Base-by-base conservation (phyloP, 2,888 invertebrate species). In the Parapristionchus giblindavisi region DNA sequence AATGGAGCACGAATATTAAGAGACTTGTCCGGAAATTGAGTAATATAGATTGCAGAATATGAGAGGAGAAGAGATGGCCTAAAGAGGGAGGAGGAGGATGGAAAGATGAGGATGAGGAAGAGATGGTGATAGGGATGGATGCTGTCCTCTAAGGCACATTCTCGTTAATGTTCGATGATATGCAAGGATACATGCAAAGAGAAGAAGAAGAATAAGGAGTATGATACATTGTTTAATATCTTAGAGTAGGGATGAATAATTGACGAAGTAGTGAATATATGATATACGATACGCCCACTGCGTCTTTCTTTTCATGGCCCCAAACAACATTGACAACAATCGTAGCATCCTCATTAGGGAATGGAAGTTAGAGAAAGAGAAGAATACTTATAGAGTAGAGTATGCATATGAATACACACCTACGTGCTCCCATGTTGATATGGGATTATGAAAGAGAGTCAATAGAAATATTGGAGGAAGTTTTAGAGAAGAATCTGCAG, bases 151-250 rank as follows among this genome's bases (percentile, higher is more conserved):
- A 40, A 34, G 65, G 14, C 32, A 32, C 1, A 68, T 68, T 68
- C 63, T 68, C 68, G 51, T 68, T 52, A 52, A 68, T 68, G 68
- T 32, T 17, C 21, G 43, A 54, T 56, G 73, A 73, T 43, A 38
- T n/a, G 51, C 11, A 29, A 34, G 36, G 38, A 29, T 24, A 21
- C 4, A 11, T 34, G n/a, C 2, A 38, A 32, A 52, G 38, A 54
- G 70, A 24, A 70, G 70, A 24, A 21, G 48, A 51, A 73, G 60
- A 43, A 38, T 21, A 40, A 43, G 72, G n/a, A 14, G 60, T 14
- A 71, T 56, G 6, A 43, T 40, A 32, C 8, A 72, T 34, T 36
- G 27, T 32, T 17, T 24, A 43, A 58, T 34, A n/a, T n/a, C n/a
- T n/a, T n/a, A n/a, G 38, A 32, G 61, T 17, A 14, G 43, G 36